These are phyloP conservation scores for Dermochelys coriacea DNA, from an alignment of 2,797 vertebrate genomes.

Conservation along the genomic window DNA sequence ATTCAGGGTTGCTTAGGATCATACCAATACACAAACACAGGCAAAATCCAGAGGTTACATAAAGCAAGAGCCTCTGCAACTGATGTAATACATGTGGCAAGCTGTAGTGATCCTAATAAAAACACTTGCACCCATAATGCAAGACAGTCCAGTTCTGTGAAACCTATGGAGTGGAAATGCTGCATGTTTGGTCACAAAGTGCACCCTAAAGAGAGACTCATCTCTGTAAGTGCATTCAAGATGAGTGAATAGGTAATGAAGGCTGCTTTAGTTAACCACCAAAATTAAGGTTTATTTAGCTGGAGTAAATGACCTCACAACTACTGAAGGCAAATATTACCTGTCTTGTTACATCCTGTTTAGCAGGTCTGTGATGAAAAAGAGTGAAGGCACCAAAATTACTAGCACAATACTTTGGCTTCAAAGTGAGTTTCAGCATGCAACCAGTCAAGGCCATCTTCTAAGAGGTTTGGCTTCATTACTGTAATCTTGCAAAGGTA, in stretches of 20 bases:
- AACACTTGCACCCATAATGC: background rate
- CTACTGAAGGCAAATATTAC: background rate
- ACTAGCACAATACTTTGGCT: background rate
- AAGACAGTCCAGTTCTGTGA: background rate
- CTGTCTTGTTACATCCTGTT: background rate
- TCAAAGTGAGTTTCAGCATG: background rate
- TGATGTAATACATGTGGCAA: no score
- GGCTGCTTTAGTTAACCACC: background rate
- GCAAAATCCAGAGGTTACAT: no score
- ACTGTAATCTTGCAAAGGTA: no score
- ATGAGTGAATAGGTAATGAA: background rate
- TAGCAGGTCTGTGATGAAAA: background rate
- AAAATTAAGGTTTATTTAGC: background rate
- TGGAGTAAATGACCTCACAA: background rate
- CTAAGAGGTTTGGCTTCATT: background rate
- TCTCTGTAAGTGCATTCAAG: background rate
- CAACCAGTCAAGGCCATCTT: background rate
- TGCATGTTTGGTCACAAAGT: background rate
- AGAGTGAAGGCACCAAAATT: background rate
- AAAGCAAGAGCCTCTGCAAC: no score
- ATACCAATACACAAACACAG: no score
- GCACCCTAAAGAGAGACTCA: background rate
- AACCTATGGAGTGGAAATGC: background rate
- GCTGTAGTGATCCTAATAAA: background rate
- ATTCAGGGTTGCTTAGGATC: no score